These are phyloP conservation scores for Tridacna gigas DNA, from an alignment of 2,888 invertebrate species.

Conservation along the genomic window DNA sequence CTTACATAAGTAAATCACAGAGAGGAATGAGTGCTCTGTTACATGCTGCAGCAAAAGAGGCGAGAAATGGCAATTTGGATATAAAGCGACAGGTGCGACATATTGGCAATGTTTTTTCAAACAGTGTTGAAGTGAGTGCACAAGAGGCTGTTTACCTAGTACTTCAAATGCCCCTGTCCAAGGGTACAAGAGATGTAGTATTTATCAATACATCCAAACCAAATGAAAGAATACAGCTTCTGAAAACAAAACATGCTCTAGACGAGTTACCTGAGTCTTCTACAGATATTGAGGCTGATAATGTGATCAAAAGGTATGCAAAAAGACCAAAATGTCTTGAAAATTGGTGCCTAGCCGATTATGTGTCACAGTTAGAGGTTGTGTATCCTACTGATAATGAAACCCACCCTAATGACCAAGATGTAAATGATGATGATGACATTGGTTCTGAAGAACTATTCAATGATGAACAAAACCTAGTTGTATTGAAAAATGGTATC, in stretches of 20 bases:
- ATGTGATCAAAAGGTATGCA: slow-evolving; percentile 55
- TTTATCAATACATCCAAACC: slow-evolving; percentile 60
- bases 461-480: slow-evolving; percentile 3
- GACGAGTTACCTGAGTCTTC: slow-evolving; percentile 50
- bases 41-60: slow-evolving; percentile 58
- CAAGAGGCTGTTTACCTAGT: slow-evolving; percentile 64
- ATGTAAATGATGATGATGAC: neutral
- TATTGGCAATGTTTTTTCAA: slow-evolving; percentile 60
- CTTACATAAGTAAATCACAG: slow-evolving; percentile 17
- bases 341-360: slow-evolving; percentile 61
- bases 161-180: slow-evolving; percentile 63
- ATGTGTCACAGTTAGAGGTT: slow-evolving; percentile 31
- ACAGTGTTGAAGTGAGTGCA: slow-evolving; percentile 57
- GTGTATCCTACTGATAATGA: neutral
- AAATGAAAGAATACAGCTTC: slow-evolving; percentile 48
- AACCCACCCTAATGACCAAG: no score
- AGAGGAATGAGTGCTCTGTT: slow-evolving; percentile 13
- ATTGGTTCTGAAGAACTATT: slow-evolving; percentile 18
- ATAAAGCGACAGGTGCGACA: slow-evolving; percentile 60
- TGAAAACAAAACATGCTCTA: slow-evolving; percentile 54
- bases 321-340: slow-evolving; percentile 51
- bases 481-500: slow-evolving; percentile 22
- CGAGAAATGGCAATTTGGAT: slow-evolving; percentile 54
- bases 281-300: slow-evolving; percentile 58
- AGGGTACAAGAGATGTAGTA: slow-evolving; percentile 56